Percentiles rank a stretch among this genome's conserved stretches.
These are phyloP conservation scores for Galaxea fascicularis DNA, from an alignment of 92 coral and sea anemone species.

Conservation along the genomic window DNA sequence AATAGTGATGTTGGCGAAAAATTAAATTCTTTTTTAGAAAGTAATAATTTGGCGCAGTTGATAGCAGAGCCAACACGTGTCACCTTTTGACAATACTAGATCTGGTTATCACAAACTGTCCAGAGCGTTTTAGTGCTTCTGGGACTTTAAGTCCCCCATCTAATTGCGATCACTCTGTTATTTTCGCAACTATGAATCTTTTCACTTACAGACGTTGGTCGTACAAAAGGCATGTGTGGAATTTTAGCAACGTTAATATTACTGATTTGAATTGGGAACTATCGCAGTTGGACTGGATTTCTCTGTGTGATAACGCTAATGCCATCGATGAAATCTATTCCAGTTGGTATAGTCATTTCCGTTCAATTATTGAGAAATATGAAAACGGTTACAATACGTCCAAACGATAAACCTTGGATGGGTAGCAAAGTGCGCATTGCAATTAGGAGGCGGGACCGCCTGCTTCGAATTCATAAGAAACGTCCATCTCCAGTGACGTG, in stretches of 20 bases:
- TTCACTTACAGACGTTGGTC: too few relatives aligned
- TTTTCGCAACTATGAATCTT: too few relatives aligned
- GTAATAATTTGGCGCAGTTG: too few relatives aligned
- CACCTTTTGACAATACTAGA: not conserved
- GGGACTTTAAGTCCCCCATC: not conserved
- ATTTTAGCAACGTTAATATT: not conserved
- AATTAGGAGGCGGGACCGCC: too few relatives aligned
- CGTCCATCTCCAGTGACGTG: not conserved
- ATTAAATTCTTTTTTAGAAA: not conserved
- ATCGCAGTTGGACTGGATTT: not conserved
- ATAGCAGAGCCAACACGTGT: too few relatives aligned
- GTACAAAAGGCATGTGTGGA: too few relatives aligned
- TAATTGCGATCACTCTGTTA: too few relatives aligned
- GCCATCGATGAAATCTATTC: not conserved
- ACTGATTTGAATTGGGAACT: slow-evolving; percentile 45
- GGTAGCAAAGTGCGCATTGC: not conserved
- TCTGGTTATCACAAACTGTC: not conserved
- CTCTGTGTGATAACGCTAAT: not conserved
- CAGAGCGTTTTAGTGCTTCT: not conserved
- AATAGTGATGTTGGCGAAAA: not conserved
- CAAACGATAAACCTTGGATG: too few relatives aligned
- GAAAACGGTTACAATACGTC: slow-evolving; percentile 42
- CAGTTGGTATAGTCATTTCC: not conserved
- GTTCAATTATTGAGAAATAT: slow-evolving; percentile 49
- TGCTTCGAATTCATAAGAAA: not conserved